Percentiles rank a stretch among this genome's conserved stretches.
phyloP scores from a whole-genome alignment of 2,797 vertebrate species.

The Kryptolebias ocellatus region DNA sequence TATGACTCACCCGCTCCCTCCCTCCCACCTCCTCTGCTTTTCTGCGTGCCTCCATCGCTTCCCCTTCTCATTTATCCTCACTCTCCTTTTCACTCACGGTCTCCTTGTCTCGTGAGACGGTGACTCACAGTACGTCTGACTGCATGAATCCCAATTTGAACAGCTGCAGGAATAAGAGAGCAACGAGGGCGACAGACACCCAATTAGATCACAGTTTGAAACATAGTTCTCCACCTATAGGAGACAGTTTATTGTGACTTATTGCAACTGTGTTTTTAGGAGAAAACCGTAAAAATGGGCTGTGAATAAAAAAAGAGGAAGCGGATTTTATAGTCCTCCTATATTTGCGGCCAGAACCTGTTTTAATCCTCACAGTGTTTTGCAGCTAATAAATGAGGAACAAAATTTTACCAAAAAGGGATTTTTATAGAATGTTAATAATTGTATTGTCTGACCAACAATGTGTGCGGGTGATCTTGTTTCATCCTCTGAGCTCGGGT shows the following conservation, averaged over 20 bases:
- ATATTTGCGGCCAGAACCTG: no score
- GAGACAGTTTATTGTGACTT: slow-evolving; percentile 34
- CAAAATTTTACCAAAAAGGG: no score
- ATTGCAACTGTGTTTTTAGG: slow-evolving; percentile 20
- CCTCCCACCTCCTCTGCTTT: slow-evolving; percentile 24
- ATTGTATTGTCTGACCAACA: no score
- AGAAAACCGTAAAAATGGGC: slow-evolving; percentile 7
- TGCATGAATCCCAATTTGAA: slow-evolving; percentile 54
- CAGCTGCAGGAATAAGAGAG: slow-evolving; percentile 46
- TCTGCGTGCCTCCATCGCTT: slow-evolving; percentile 27
- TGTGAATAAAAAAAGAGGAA: slow-evolving; percentile 6
- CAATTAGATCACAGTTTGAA: slow-evolving; percentile 55
- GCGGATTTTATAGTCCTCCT: neutral
- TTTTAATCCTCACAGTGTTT: no score
- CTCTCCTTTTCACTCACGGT: slow-evolving; percentile 36
- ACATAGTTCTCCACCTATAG: slow-evolving; percentile 30
- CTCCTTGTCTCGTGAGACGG: slow-evolving; percentile 39
- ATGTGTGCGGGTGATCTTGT: no score
- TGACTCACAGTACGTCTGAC: slow-evolving; percentile 61
- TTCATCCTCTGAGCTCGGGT: no score
- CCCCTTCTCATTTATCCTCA: slow-evolving; percentile 30
- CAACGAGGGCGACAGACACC: slow-evolving; percentile 35
- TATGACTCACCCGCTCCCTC: slow-evolving; percentile 61
- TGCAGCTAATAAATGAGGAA: neutral
- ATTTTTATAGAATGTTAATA: no score